phyloP scores from a whole-genome alignment of 2,888 invertebrate species.

The Mesoligia furuncula region DNA sequence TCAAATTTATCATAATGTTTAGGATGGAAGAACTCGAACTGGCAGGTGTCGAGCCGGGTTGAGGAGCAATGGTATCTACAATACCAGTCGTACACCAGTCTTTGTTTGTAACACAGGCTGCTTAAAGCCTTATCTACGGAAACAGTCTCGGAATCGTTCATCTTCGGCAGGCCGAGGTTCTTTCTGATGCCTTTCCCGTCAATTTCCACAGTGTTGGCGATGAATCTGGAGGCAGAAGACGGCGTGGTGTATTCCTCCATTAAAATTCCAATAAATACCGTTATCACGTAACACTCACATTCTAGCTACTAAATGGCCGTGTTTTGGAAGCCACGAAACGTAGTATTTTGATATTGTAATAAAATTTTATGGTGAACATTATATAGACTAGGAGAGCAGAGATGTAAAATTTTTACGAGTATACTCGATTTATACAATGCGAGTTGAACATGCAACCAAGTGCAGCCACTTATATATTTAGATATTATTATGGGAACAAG shows the following conservation, averaged over 20 bases:
- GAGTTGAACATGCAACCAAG: conserved; percentile 25
- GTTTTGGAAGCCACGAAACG: conserved; percentile 47
- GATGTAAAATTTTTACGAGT: conserved; percentile 59
- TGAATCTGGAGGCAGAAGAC: conserved; percentile 83
- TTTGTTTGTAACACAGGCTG: conserved; percentile 73
- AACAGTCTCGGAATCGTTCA: conserved; percentile 83
- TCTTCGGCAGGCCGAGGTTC: conserved; percentile 86
- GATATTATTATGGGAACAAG: too few species aligned
- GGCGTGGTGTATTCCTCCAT: conserved; percentile 66
- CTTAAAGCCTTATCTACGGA: conserved; percentile 81
- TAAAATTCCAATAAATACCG: conserved; percentile 22
- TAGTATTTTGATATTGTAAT: conserved; percentile 61
- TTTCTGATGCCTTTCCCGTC: conserved; percentile 84
- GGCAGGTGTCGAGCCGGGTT: conserved; percentile 72
- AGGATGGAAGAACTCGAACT: conserved; percentile 77
- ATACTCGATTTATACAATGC: conserved; percentile 27
- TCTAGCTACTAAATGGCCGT: conserved; percentile 37
- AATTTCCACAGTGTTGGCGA: conserved; percentile 84
- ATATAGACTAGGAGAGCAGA: conserved; percentile 42
- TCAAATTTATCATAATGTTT: conserved; percentile 69
- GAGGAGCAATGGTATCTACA: conserved; percentile 74
- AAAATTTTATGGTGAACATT: conserved; percentile 60
- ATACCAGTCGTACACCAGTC: conserved; percentile 79
- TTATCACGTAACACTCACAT: conserved; percentile 45
- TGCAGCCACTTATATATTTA: conserved; percentile 7